These are phyloP conservation scores for Erythrocebus patas DNA, from an alignment of 2,113 vertebrate species.

Conservation along the genomic window DNA sequence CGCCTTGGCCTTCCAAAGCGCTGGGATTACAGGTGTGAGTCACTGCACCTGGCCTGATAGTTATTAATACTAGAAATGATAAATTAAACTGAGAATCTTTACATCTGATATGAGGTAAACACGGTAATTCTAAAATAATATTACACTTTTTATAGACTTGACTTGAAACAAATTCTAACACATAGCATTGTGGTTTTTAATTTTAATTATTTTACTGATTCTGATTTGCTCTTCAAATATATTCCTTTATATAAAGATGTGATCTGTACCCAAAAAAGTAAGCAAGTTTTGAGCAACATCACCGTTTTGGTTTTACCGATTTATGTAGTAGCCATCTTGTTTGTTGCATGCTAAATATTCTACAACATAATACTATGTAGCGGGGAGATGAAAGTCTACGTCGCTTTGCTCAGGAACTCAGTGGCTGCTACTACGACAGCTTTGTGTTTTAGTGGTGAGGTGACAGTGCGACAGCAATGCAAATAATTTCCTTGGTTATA, in stretches of 20 bases:
- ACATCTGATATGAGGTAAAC: constrained; percentile 34
- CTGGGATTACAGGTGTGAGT: too few species aligned
- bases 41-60: neutral
- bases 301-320: neutral
- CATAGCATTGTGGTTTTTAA: constrained; percentile 1
- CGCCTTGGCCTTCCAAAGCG: too few species aligned
- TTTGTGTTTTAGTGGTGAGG: neutral
- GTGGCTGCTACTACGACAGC: neutral
- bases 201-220: constrained; percentile 36
- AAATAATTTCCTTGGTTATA: neutral
- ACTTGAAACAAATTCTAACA: constrained; percentile 12
- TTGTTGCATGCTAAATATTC: constrained; percentile 61
- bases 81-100: constrained; percentile 34
- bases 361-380: constrained; percentile 37
- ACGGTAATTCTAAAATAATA: constrained; percentile 4
- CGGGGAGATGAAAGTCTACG: constrained; percentile 68
- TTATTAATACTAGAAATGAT: constrained; percentile 19
- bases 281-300: neutral
- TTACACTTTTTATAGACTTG: neutral
- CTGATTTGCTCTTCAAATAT: neutral
- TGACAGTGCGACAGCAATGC: neutral
- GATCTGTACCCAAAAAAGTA: neutral
- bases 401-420: constrained; percentile 71
- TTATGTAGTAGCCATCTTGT: constrained; percentile 60
- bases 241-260: constrained; percentile 22